These are phyloP conservation scores for Ctenodactylus gundi DNA, from an alignment of 2,113 vertebrate species.

Conservation along the genomic window DNA sequence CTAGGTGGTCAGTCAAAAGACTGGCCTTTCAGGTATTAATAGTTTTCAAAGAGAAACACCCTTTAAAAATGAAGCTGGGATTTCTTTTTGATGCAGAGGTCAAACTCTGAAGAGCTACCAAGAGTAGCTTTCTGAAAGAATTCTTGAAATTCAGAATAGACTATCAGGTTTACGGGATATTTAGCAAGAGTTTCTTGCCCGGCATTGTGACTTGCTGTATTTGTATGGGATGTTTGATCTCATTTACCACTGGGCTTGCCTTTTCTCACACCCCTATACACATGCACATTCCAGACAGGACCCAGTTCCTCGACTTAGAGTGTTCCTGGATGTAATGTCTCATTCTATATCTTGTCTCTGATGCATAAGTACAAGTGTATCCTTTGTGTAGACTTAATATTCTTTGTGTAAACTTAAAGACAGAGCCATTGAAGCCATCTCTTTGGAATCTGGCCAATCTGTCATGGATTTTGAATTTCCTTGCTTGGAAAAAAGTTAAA, in stretches of 20 bases:
- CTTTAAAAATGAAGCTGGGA: background rate
- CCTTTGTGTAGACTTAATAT: background rate
- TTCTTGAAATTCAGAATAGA: background rate
- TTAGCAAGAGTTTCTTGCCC: background rate
- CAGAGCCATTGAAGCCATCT: background rate
- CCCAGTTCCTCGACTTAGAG: background rate
- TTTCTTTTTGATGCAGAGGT: background rate
- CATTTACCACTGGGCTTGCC: background rate
- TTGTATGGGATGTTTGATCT: background rate
- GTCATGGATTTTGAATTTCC: background rate
- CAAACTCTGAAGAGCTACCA: background rate
- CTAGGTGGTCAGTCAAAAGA: background rate
- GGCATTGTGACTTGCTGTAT: background rate
- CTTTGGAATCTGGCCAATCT: background rate
- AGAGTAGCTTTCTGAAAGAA: background rate
- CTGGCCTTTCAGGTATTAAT: background rate
- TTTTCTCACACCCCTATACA: background rate
- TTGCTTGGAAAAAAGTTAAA: background rate
- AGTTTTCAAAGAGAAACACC: background rate
- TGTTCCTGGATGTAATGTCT: background rate
- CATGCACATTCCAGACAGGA: background rate
- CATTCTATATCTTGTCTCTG: background rate
- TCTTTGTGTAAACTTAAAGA: no score
- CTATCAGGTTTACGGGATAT: background rate
- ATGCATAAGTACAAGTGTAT: background rate